Evolutionary conservation across 2,113 vertebrate species (phyloP).

Genomic region (Echinops telfairi): DNA sequence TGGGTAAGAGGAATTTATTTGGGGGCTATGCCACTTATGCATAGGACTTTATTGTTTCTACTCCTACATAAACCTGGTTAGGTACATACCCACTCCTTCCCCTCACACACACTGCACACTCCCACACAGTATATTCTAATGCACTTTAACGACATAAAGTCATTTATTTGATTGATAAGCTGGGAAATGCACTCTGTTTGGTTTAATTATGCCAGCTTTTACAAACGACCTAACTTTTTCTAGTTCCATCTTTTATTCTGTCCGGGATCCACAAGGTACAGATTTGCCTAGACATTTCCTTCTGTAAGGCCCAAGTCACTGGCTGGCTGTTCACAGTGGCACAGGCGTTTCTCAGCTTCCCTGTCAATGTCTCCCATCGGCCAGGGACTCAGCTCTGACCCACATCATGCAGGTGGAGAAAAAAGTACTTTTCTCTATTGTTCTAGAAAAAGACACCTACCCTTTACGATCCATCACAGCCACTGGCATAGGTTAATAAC

Average conservation of each 20-base stretch:
- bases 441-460: neutral
- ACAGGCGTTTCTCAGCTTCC: neutral
- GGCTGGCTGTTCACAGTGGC: accelerated
- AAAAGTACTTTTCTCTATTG: neutral
- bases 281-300: neutral
- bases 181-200: conserved; percentile 5
- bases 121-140: neutral
- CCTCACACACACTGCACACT: neutral
- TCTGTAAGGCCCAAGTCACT: neutral
- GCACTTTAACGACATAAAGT: neutral
- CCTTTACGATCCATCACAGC: neutral
- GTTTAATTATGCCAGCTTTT: neutral
- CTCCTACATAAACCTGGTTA: neutral
- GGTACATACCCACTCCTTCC: too few species aligned
- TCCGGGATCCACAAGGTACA: neutral
- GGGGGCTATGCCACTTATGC: neutral
- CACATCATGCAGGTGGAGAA: neutral
- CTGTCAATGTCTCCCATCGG: neutral
- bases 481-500: neutral
- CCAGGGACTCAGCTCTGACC: too few species aligned
- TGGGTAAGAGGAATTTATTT: neutral
- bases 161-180: neutral
- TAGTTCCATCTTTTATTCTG: neutral
- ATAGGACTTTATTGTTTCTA: neutral
- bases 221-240: neutral